A percentile compares a stretch with the other conserved stretches of the same genome.
Conservation (phyloP, 2,113 vertebrate genomes). For the Marcusenius ussheri region DNA sequence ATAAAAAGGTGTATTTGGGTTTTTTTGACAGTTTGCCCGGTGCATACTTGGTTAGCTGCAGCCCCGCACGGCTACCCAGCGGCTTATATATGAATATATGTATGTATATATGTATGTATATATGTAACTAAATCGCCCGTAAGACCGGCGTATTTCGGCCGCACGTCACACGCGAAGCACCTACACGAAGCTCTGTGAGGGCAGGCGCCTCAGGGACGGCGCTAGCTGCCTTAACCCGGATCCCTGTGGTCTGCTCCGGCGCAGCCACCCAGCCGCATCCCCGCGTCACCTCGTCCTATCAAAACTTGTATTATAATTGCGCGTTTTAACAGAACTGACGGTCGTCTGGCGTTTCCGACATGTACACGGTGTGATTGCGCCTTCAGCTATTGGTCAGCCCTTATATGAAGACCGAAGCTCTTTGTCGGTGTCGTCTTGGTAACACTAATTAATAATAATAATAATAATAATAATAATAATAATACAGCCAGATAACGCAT, state of each 20-base stretch:
- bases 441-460: background rate
- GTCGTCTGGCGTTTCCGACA: background rate
- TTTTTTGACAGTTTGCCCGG: background rate
- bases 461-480: background rate
- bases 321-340: background rate
- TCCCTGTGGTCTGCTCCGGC: background rate
- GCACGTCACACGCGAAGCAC: background rate
- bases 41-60: background rate
- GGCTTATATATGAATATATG: background rate
- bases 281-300: no score
- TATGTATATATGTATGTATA: background rate
- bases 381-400: background rate
- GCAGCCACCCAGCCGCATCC: background rate
- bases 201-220: background rate
- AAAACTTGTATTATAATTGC: background rate
- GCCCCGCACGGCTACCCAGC: background rate
- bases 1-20: background rate
- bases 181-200: background rate
- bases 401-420: background rate
- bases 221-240: background rate
- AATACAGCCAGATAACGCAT: background rate
- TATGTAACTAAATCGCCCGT: background rate
- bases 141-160: background rate
- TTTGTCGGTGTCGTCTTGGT: background rate
- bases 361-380: background rate